Percentiles rank a stretch among this genome's conserved stretches.
These are phyloP conservation scores for Manis javanica DNA, from an alignment of 2,797 vertebrate species.

Conservation along the genomic window DNA sequence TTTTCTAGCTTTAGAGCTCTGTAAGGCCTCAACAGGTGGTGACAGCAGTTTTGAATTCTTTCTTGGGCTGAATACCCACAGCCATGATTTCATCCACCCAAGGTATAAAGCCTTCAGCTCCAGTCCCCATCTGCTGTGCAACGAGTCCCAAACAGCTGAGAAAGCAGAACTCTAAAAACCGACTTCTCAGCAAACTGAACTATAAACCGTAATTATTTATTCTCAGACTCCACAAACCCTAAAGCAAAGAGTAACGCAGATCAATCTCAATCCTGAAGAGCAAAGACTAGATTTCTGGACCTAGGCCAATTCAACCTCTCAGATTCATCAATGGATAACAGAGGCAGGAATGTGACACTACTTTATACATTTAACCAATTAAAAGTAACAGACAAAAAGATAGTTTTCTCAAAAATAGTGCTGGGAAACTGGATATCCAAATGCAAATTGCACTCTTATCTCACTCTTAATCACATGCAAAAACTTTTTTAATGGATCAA, in stretches of 20 bases:
- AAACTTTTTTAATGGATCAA: neutral
- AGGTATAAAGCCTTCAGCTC: neutral
- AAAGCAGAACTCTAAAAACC: neutral
- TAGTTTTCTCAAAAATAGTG: neutral
- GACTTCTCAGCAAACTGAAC: neutral
- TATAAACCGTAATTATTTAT: neutral
- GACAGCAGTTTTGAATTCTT: neutral
- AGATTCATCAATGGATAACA: fast-evolving
- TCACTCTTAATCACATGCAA: neutral
- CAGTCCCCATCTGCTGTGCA: neutral
- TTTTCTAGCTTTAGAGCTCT: neutral
- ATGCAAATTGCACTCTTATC: neutral
- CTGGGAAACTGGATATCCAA: neutral
- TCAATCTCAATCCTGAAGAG: fast-evolving
- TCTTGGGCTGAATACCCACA: fast-evolving
- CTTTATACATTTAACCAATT: neutral
- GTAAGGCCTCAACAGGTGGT: neutral
- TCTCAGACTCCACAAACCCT: neutral
- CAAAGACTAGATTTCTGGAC: neutral
- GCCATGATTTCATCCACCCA: neutral
- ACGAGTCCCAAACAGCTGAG: neutral
- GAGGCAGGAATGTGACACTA: neutral
- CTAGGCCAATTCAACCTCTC: neutral
- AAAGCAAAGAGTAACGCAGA: neutral
- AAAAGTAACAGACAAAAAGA: neutral